Percentiles rank a stretch among this genome's conserved stretches.
phyloP scores from a whole-genome alignment of 2,113 vertebrate genomes.

The Microcebus griseorufus region DNA sequence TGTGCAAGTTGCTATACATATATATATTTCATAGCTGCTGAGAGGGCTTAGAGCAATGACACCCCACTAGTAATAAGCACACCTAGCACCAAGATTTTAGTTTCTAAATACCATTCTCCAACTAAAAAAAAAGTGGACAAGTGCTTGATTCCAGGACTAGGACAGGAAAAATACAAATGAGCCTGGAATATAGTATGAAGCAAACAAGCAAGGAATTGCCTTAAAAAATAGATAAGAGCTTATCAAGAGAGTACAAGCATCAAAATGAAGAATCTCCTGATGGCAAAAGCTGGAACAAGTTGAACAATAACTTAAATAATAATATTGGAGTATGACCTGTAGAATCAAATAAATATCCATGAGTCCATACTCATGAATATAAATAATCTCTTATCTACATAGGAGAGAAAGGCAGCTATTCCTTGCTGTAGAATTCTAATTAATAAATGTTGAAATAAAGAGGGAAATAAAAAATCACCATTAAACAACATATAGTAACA shows the following conservation, averaged over 20 bases:
- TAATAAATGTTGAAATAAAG: neutral
- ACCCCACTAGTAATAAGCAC: neutral
- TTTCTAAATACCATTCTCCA: neutral
- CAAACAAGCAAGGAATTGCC: neutral
- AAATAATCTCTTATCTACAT: neutral
- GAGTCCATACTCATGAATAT: neutral
- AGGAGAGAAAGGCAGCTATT: neutral
- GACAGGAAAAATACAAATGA: neutral
- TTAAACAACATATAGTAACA: neutral
- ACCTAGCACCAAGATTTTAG: neutral
- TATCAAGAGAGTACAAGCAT: neutral
- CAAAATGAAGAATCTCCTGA: neutral
- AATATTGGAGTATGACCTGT: neutral
- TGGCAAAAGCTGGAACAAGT: neutral
- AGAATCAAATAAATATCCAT: slow-evolving; percentile 5
- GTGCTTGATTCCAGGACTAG: neutral
- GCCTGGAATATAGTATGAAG: neutral
- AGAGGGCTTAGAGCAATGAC: neutral
- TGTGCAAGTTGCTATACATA: neutral
- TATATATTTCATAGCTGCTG: neutral
- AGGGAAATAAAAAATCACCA: neutral
- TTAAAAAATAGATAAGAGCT: neutral
- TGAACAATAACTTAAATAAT: slow-evolving; percentile 3
- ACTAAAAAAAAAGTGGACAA: neutral
- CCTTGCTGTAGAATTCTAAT: neutral